Evolutionary conservation across 2,888 invertebrate species (phyloP).

Genomic region (Pollenia angustigena): DNA sequence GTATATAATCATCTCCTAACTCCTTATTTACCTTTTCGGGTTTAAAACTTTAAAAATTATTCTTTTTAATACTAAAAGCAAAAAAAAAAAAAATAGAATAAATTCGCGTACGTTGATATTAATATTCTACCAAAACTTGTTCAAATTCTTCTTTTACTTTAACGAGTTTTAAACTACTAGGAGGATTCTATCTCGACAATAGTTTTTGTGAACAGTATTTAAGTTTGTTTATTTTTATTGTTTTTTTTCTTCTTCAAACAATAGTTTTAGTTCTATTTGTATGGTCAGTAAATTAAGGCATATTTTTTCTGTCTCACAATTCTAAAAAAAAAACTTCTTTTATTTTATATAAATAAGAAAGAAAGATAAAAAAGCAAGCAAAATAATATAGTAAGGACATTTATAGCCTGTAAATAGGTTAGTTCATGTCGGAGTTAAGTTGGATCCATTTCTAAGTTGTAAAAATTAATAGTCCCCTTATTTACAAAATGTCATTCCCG

Average conservation of each 20-base stretch:
- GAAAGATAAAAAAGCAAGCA: neutral
- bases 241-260: slow-evolving; percentile 25
- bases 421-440: too few species aligned
- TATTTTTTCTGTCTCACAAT: slow-evolving; percentile 11
- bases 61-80: neutral
- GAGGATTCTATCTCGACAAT: slow-evolving; percentile 10
- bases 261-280: slow-evolving; percentile 45
- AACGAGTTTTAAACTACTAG: neutral
- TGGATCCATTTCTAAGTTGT: too few species aligned
- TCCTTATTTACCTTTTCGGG: neutral
- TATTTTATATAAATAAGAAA: slow-evolving; percentile 29
- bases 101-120: neutral
- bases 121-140: slow-evolving; percentile 33
- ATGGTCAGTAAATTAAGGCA: slow-evolving; percentile 49
- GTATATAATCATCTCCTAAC: neutral
- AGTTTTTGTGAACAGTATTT: slow-evolving; percentile 27
- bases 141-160: slow-evolving; percentile 11
- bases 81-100: neutral
- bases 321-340: neutral
- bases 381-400: neutral
- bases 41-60: slow-evolving; percentile 4
- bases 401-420: neutral
- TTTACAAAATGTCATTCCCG: too few species aligned
- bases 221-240: slow-evolving; percentile 40
- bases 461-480: too few species aligned